Conservation (phyloP, 2,797 vertebrate genomes). For the Chrosomus eos region DNA sequence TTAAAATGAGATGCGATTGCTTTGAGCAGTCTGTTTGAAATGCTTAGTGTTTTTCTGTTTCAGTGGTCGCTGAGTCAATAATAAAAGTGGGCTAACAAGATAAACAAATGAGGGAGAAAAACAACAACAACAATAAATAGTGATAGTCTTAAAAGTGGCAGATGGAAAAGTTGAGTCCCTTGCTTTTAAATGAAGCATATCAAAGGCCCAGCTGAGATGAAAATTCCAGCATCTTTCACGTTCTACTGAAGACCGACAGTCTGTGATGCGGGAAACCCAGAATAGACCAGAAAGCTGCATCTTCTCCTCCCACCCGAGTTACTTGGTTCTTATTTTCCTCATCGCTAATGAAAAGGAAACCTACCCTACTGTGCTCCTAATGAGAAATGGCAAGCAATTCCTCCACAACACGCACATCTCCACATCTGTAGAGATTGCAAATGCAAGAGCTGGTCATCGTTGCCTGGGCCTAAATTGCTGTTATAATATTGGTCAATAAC, state of each 20-base stretch:
- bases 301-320: slow-evolving; percentile 47
- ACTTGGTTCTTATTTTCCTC: slow-evolving; percentile 66
- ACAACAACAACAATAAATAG: slow-evolving; percentile 6
- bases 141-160: slow-evolving; percentile 63
- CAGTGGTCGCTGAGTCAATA: slow-evolving; percentile 23
- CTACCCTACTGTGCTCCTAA: slow-evolving; percentile 72
- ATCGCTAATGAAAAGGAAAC: slow-evolving; percentile 71
- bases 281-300: slow-evolving; percentile 69
- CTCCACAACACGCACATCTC: slow-evolving; percentile 57
- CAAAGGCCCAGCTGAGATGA: slow-evolving; percentile 71
- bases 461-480: slow-evolving; percentile 71
- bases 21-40: slow-evolving; percentile 46
- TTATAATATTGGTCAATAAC: slow-evolving; percentile 76
- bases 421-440: slow-evolving; percentile 68
- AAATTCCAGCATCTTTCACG: slow-evolving; percentile 65
- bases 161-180: slow-evolving; percentile 72
- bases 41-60: slow-evolving; percentile 44
- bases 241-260: slow-evolving; percentile 72
- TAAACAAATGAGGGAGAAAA: slow-evolving; percentile 44
- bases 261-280: slow-evolving; percentile 67
- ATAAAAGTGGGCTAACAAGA: slow-evolving; percentile 47
- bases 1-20: slow-evolving; percentile 32
- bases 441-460: slow-evolving; percentile 72
- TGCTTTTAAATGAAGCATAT: slow-evolving; percentile 78
- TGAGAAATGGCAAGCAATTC: slow-evolving; percentile 77